phyloP scores from a whole-genome alignment of 2,797 vertebrate species.

The Sebastolobus alascanus region DNA sequence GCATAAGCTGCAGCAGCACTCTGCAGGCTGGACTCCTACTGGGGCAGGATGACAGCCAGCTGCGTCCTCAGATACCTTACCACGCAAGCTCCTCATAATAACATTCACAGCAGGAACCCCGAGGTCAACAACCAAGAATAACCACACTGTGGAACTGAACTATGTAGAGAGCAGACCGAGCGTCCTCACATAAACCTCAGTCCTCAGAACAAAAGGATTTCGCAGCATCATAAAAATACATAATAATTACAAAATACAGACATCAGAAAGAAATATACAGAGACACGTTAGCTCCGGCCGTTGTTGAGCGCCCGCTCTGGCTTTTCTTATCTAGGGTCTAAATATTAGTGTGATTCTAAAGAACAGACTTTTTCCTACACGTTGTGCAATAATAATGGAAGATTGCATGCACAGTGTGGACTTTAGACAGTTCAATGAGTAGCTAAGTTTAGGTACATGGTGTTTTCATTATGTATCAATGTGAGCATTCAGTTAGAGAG shows the following conservation, averaged over 20 bases:
- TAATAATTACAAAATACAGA: not conserved
- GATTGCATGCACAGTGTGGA: not conserved
- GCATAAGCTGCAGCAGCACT: conserved; percentile 34
- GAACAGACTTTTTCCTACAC: not conserved
- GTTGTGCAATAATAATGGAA: not conserved
- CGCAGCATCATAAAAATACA: not conserved
- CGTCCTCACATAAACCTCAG: not conserved
- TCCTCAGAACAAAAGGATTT: not conserved
- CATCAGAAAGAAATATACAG: not conserved
- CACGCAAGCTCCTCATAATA: conserved; percentile 44
- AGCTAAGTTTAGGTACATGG: not conserved
- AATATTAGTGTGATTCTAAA: not conserved
- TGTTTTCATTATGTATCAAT: not conserved
- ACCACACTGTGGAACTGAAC: not conserved
- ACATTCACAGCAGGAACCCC: conserved; percentile 31
- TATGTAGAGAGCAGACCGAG: not conserved
- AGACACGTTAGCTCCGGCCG: not conserved
- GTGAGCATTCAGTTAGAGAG: not conserved
- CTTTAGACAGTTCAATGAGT: not conserved
- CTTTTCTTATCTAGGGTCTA: not conserved
- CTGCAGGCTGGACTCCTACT: conserved; percentile 41
- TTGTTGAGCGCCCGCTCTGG: not conserved
- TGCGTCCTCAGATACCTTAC: conserved; percentile 61
- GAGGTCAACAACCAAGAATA: conserved; percentile 49
- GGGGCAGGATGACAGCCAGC: conserved; percentile 55